These are phyloP conservation scores for Microtus richardsoni DNA, from an alignment of 2,113 vertebrate genomes.

Conservation along the genomic window DNA sequence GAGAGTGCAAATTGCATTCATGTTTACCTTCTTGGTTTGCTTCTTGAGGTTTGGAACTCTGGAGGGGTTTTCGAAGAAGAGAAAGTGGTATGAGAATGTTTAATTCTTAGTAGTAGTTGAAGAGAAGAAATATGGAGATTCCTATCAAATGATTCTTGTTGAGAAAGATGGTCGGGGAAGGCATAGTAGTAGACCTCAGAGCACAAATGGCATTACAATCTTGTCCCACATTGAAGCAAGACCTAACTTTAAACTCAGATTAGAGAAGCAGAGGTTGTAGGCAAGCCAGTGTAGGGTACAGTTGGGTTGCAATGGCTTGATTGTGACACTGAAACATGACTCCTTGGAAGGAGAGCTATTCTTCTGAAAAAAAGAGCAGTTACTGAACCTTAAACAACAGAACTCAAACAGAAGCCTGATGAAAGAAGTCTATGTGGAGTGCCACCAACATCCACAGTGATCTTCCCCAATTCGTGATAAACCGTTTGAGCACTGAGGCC, in stretches of 20 bases:
- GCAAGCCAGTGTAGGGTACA: too few relatives aligned
- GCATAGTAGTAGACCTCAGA: not conserved
- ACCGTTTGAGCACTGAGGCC: not conserved
- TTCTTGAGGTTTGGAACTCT: not conserved
- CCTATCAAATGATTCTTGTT: not conserved
- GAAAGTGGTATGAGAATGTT: not conserved
- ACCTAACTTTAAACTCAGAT: not conserved
- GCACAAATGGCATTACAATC: not conserved
- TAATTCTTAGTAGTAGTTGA: not conserved
- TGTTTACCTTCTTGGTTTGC: slow-evolving; percentile 8
- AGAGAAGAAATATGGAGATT: slow-evolving; percentile 27
- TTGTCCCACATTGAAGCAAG: not conserved
- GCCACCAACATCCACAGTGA: not conserved
- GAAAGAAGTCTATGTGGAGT: not conserved
- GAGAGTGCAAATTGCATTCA: not conserved
- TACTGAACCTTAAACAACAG: not conserved
- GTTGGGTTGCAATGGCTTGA: not conserved
- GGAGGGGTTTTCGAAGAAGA: slow-evolving; percentile 5
- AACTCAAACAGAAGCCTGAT: not conserved
- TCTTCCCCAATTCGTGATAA: not conserved
- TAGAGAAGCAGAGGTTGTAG: not conserved
- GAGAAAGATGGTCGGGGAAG: not conserved
- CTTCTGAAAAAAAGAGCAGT: not conserved
- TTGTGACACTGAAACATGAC: not conserved
- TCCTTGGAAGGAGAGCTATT: not conserved